Conservation (phyloP, 2,797 vertebrate genomes). For the Acrossocheilus wenchowensis region DNA sequence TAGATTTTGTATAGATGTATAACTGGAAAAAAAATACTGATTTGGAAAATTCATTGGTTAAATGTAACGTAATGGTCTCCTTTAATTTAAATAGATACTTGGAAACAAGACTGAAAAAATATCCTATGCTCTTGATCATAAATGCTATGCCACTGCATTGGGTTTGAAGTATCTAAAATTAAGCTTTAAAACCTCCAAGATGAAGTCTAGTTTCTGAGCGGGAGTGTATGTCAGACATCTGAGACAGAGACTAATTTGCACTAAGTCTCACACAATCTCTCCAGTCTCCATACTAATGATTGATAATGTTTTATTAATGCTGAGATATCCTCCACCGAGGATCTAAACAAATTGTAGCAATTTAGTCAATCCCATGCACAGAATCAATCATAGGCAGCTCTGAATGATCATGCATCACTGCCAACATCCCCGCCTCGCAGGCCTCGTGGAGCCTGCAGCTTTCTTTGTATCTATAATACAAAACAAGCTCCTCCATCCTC, state of each 20-base stretch:
- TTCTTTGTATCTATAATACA: conserved; percentile 61
- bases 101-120: neutral
- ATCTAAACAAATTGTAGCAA: conserved; percentile 84
- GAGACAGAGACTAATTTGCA: conserved; percentile 71
- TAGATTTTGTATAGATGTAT: too few species aligned
- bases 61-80: neutral
- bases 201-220: conserved; percentile 34
- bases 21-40: neutral
- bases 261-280: conserved; percentile 61
- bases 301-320: conserved; percentile 85
- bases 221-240: conserved; percentile 43
- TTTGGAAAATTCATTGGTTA: neutral
- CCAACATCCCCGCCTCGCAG: conserved; percentile 64
- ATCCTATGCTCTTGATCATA: neutral
- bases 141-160: neutral
- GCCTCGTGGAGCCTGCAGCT: conserved; percentile 62
- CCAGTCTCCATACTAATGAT: conserved; percentile 77
- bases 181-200: conserved; percentile 35
- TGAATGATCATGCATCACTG: conserved; percentile 71
- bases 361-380: conserved; percentile 72
- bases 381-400: conserved; percentile 76
- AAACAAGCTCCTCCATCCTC: conserved; percentile 64
- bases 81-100: neutral
- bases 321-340: conserved; percentile 77
- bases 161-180: neutral